Conservation (phyloP, 2,113 vertebrate genomes). For the Scomber scombrus region DNA sequence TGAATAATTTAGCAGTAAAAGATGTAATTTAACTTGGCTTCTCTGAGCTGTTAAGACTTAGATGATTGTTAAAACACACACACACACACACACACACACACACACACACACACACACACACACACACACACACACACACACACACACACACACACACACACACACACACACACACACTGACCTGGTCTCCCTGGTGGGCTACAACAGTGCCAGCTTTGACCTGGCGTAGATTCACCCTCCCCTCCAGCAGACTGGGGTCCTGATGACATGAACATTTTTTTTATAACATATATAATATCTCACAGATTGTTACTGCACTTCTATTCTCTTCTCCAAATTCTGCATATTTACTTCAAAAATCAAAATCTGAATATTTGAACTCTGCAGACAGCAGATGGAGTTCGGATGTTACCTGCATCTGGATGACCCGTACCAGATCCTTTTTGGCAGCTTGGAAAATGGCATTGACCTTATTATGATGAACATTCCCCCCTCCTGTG, state of each 20-base stretch:
- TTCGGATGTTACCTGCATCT: slow-evolving; percentile 84
- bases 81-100: too few species aligned
- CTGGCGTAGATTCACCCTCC: slow-evolving; percentile 90
- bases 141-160: too few species aligned
- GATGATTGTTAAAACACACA: too few species aligned
- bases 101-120: too few species aligned
- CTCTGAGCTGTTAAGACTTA: too few species aligned
- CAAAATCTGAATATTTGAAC: too few species aligned
- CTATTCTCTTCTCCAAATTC: too few species aligned
- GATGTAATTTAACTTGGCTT: too few species aligned
- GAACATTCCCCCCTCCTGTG: slow-evolving; percentile 68
- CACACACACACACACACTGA: slow-evolving; percentile 66
- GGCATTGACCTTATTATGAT: slow-evolving; percentile 83
- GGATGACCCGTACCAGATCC: slow-evolving; percentile 91
- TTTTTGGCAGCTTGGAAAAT: slow-evolving; percentile 93
- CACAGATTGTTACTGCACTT: too few species aligned
- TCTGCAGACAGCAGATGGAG: neutral
- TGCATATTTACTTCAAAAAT: too few species aligned
- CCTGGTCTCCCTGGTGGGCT: slow-evolving; percentile 94
- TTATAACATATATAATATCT: neutral
- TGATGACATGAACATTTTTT: slow-evolving; percentile 57
- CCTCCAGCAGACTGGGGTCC: slow-evolving; percentile 89
- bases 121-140: too few species aligned
- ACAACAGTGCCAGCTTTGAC: slow-evolving; percentile 91
- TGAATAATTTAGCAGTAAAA: too few species aligned